Conservation (phyloP, 2,113 vertebrate genomes). For the Brachypteracias leptosomus region DNA sequence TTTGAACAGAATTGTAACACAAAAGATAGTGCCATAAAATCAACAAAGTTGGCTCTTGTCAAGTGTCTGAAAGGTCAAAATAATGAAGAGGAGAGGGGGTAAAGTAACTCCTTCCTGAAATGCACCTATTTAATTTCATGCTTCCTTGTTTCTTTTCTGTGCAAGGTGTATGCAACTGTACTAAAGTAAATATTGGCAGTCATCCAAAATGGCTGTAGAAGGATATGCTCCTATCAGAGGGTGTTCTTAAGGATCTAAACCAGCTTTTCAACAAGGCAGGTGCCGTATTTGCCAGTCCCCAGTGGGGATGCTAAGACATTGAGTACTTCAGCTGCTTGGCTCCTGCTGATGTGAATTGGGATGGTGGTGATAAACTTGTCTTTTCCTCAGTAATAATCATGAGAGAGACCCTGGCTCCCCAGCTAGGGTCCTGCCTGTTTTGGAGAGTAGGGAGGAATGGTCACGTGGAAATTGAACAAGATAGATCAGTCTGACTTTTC, state of each 20-base stretch:
- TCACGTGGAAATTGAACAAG: not conserved
- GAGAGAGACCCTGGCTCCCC: not conserved
- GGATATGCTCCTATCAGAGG: not conserved
- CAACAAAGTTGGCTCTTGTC: not conserved
- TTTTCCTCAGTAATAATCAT: not conserved
- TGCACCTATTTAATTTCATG: not conserved
- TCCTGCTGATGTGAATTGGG: not conserved
- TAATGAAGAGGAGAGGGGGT: not conserved
- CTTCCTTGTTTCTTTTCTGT: not conserved
- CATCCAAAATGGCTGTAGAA: not conserved
- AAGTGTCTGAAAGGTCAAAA: not conserved
- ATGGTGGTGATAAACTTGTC: accelerated
- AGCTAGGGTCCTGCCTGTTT: not conserved
- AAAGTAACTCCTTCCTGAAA: not conserved
- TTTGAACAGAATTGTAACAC: not conserved
- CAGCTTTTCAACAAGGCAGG: not conserved
- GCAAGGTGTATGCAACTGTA: not conserved
- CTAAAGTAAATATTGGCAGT: not conserved
- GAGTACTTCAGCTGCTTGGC: not conserved
- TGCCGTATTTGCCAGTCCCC: accelerated
- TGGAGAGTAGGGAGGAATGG: accelerated
- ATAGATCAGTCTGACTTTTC: not conserved
- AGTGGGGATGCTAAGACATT: not conserved
- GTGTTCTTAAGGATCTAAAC: not conserved
- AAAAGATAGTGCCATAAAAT: not conserved